Percentiles rank a stretch among this genome's conserved stretches.
Conservation (phyloP, 2,888 invertebrate species). For the Lycocerus yunnanus region DNA sequence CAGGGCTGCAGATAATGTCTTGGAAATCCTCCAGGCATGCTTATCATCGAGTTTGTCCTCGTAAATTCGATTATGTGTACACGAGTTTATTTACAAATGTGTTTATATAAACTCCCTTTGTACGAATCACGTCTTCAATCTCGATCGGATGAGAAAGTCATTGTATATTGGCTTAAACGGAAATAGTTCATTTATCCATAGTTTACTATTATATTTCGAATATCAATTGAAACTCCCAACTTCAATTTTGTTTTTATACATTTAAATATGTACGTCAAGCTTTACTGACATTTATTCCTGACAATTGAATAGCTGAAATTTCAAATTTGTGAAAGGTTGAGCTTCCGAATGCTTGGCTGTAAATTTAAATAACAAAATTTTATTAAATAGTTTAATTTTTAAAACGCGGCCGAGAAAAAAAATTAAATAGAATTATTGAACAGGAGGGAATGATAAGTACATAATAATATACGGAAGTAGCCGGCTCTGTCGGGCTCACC, state of each 20-base stretch:
- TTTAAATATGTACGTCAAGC: not conserved
- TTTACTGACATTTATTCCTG: not conserved
- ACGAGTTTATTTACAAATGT: slow-evolving; percentile 33
- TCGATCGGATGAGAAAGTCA: slow-evolving; percentile 21
- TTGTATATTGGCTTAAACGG: slow-evolving; percentile 9
- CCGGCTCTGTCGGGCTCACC: not conserved
- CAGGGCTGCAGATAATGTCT: slow-evolving; percentile 30
- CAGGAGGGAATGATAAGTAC: not conserved
- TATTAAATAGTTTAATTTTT: not conserved
- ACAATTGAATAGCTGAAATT: not conserved
- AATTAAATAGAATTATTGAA: not conserved
- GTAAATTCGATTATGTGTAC: slow-evolving; percentile 32
- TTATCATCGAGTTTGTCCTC: slow-evolving; percentile 31
- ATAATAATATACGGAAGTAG: not conserved
- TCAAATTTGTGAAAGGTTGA: not conserved
- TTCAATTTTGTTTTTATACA: not conserved
- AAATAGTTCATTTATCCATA: not conserved
- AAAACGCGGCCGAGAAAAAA: not conserved
- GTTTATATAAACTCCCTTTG: slow-evolving; percentile 29
- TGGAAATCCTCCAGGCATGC: slow-evolving; percentile 33
- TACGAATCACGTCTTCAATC: slow-evolving; percentile 30
- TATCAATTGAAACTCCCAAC: not conserved
- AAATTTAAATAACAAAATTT: not conserved
- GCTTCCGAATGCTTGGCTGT: not conserved
- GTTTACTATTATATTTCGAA: not conserved